Evolutionary conservation across 2,113 vertebrate genomes (phyloP), one percentile per base, ranked within the genome.

Genomic region (Gallinago media): DNA sequence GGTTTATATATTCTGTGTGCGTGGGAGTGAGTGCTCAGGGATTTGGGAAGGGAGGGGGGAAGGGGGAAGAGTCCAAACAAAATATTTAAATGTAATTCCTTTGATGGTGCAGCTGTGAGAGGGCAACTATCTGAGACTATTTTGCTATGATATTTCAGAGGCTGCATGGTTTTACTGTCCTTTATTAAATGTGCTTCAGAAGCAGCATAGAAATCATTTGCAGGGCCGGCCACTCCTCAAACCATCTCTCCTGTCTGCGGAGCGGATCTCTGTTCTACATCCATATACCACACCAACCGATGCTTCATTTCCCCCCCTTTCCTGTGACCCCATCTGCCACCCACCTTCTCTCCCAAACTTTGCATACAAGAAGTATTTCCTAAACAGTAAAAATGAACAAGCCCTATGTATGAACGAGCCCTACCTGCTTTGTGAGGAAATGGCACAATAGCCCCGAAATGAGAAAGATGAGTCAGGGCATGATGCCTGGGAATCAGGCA

Each of bases 31-130:
- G 62, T 4, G 78, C 82, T 80, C 44, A 9, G 82, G 85, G 95
- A 66, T 88, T 94, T 93, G 85, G 36, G 78, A 82, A 56, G 55
- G 62, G 78, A 47, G 72, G 79, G 83, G 85, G 29, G 46, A 40
- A 59, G n/a, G 66, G 78, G 54, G 88, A 74, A 89, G 62, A 93
- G 78, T 58, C 94, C 85, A 94, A 95, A 93, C 82, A 94, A 88
- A 88, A 66, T 75, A 85, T 79, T 85, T 72, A 88, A 54, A 83
- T 80, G 54, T 40, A 83, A 72, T 88, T 72, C 77, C 81, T 95
- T 90, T 88, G 82, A 85, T 34, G 74, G 67, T 44, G 78, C 78
- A 92, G 90, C 92, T 93, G 92, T 23, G 85, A 94, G 85, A 93
- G 55, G 83, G 71, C 63, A 92, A 73, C 88, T 47, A n/a, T 47